Evolutionary conservation across 2,113 vertebrate species (phyloP).

Genomic region (Ovis canadensis): DNA sequence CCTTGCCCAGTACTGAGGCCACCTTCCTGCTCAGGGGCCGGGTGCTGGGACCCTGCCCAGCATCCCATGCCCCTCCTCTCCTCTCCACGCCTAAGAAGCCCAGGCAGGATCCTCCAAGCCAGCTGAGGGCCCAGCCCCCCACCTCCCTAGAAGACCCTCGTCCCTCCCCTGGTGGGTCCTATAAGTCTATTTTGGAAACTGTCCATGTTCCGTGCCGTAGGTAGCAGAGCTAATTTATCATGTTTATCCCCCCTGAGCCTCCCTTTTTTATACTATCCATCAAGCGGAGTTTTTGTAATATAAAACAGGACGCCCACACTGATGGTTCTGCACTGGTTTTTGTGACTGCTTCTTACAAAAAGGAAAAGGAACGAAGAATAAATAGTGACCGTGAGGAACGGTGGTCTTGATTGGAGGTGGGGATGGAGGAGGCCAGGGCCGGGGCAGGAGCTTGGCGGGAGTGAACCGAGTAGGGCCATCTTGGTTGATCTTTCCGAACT

Average conservation of each 20-base stretch:
- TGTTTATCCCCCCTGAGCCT: slow-evolving; percentile 73
- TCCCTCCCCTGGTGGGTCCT: slow-evolving; percentile 10
- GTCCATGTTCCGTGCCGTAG: slow-evolving; percentile 76
- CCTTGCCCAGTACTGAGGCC: neutral
- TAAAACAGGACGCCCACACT: slow-evolving; percentile 76
- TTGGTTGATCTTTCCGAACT: neutral
- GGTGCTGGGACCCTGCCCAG: neutral
- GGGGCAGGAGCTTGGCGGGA: neutral
- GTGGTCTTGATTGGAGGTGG: slow-evolving; percentile 68
- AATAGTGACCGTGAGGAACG: slow-evolving; percentile 78
- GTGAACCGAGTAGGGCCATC: neutral
- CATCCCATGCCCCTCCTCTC: no score
- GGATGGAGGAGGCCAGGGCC: neutral
- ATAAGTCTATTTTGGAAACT: slow-evolving; percentile 80
- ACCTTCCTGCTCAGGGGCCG: neutral
- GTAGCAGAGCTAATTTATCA: slow-evolving; percentile 82
- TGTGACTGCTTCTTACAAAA: slow-evolving; percentile 82
- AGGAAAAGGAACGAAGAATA: slow-evolving; percentile 65
- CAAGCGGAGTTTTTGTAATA: slow-evolving; percentile 76
- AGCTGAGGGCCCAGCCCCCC: neutral
- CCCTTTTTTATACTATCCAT: slow-evolving; percentile 79
- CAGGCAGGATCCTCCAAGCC: neutral
- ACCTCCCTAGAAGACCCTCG: accelerated
- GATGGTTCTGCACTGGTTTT: slow-evolving; percentile 77
- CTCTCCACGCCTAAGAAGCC: neutral